A percentile compares a stretch with the other conserved stretches of the same genome.
These are phyloP conservation scores for Myxocyprinus asiaticus DNA, from an alignment of 2,113 vertebrate species.

Conservation along the genomic window DNA sequence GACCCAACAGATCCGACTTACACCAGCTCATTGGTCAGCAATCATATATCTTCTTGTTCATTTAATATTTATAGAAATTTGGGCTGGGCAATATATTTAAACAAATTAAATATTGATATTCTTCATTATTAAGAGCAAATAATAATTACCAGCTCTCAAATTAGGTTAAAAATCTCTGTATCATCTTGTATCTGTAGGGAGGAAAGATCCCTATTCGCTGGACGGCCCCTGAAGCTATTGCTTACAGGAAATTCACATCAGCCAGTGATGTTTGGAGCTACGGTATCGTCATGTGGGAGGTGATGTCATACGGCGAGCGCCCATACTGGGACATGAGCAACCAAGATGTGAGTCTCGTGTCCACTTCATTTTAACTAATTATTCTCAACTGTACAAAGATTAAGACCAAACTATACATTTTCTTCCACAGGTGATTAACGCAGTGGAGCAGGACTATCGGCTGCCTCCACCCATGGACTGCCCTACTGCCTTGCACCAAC, in stretches of 20 bases:
- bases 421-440: slow-evolving; percentile 89
- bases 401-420: not conserved
- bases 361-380: not conserved
- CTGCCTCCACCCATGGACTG: slow-evolving; percentile 98
- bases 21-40: slow-evolving; percentile 91
- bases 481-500: slow-evolving; percentile 93
- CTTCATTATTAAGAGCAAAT: too few relatives aligned
- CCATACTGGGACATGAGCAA: slow-evolving; percentile 99
- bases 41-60: not conserved
- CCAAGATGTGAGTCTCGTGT: slow-evolving; percentile 88
- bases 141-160: not conserved
- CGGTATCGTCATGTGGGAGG: slow-evolving; percentile 99
- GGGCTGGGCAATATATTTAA: too few relatives aligned
- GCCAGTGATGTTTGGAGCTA: slow-evolving; percentile 98
- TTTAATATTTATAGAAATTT: not conserved
- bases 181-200: slow-evolving; percentile 73
- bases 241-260: slow-evolving; percentile 97
- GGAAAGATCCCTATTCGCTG: slow-evolving; percentile 98
- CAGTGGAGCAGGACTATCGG: slow-evolving; percentile 96
- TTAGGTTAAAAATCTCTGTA: not conserved
- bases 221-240: slow-evolving; percentile 96
- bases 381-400: not conserved
- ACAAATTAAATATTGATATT: too few relatives aligned
- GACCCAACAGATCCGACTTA: slow-evolving; percentile 92
- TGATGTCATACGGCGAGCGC: slow-evolving; percentile 96